Conservation (phyloP, 2,113 vertebrate genomes). For the Pleuronectes platessa region DNA sequence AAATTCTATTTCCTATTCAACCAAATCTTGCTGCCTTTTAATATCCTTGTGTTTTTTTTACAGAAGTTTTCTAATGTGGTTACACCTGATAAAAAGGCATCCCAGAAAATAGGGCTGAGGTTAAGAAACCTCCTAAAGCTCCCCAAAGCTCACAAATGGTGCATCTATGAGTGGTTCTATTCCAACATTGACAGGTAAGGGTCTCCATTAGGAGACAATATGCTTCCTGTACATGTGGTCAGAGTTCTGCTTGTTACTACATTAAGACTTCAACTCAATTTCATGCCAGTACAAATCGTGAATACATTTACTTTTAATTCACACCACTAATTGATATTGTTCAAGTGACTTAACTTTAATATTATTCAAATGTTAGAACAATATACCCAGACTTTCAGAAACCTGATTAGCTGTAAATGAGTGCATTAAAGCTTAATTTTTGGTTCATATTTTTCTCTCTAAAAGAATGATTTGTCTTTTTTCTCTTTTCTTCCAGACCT, state of each 20-base stretch:
- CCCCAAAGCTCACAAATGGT: slow-evolving; percentile 99
- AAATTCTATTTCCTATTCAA: background rate
- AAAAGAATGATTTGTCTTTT: background rate
- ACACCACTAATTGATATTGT: too few species aligned
- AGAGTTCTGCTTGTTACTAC: background rate
- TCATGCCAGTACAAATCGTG: too few species aligned
- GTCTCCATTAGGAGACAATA: background rate
- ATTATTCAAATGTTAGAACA: background rate
- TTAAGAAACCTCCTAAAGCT: slow-evolving; percentile 97
- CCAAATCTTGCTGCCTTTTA: background rate
- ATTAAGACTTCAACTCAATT: too few species aligned
- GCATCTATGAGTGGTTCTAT: slow-evolving; percentile 99
- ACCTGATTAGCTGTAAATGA: too few species aligned
- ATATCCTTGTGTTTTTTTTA: slow-evolving; percentile 16
- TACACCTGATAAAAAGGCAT: slow-evolving; percentile 94
- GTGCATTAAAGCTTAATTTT: background rate
- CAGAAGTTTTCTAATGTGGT: slow-evolving; percentile 92
- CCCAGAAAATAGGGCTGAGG: slow-evolving; percentile 96
- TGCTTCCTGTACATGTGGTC: background rate
- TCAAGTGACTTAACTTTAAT: too few species aligned
- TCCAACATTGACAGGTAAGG: slow-evolving; percentile 98
- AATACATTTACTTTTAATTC: too few species aligned
- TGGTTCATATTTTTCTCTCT: too few species aligned
- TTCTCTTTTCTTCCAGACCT: slow-evolving; percentile 84
- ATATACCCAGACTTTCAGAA: background rate